Conservation (phyloP, 2,888 invertebrate species). For the Apamea monoglypha region DNA sequence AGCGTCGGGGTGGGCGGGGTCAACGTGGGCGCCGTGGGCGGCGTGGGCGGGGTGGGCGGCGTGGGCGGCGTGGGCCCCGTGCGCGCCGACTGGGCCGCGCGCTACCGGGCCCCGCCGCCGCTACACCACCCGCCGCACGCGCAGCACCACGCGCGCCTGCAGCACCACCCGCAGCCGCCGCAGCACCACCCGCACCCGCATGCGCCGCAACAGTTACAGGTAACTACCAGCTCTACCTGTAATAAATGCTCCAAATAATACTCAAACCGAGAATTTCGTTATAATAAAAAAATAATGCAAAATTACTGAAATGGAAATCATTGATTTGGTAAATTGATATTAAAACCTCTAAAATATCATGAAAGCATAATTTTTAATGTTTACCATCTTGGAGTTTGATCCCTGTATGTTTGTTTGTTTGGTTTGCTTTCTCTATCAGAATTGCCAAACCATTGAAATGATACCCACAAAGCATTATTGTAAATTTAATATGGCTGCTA, state of each 20-base stretch:
- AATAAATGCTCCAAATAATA: background rate
- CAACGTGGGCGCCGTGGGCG: conserved; percentile 75
- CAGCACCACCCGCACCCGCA: conserved; percentile 62
- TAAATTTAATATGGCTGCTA: conserved; percentile 9
- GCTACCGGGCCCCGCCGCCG: conserved; percentile 75
- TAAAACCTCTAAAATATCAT: background rate
- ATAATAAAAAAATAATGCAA: background rate
- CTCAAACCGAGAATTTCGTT: background rate
- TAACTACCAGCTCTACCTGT: background rate
- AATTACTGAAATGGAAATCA: background rate
- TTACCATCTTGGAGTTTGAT: background rate
- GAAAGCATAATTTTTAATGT: background rate
- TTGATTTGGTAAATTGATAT: background rate
- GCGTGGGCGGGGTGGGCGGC: conserved; percentile 75
- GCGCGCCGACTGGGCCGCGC: conserved; percentile 83
- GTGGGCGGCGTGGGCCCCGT: conserved; percentile 36
- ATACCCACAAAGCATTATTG: background rate
- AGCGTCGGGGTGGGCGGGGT: conserved; percentile 92
- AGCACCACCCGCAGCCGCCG: conserved; percentile 69
- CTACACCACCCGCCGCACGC: conserved; percentile 70
- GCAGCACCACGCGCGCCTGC: conserved; percentile 68
- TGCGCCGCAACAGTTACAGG: conserved; percentile 65
- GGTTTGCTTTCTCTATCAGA: background rate
- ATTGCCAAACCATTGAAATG: background rate
- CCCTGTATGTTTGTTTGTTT: no score